Base-by-base conservation (phyloP, 2,113 vertebrate species). In the Prionailurus bengalensis region DNA sequence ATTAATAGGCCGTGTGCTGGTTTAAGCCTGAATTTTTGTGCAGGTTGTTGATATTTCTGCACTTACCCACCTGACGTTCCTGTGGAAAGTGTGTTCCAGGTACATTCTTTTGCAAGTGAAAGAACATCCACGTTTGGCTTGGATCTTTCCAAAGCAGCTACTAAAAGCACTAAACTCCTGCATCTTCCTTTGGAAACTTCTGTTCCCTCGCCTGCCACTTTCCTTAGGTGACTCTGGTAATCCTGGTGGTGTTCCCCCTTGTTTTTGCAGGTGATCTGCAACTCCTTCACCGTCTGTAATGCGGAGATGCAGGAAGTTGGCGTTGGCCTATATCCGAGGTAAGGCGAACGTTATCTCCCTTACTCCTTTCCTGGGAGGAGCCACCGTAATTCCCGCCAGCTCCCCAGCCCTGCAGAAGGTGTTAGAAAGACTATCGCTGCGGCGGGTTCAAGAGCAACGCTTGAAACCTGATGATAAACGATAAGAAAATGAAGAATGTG, bases 281-380 rank as follows among this genome's bases (percentile, higher is more conserved):
- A 99, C 98, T 99, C 99, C 98, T 99, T 99, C 98, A 99, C 99
- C 98, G 99, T 99, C 98, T 99, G 99, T 98, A 99, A 99, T n/a
- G 99, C 99, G 31, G 99, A 99, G 98, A 99, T 99, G 98, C 99
- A 99, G 98, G 99, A 99, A 98, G 98, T 99, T 96, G 99, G 99
- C 97, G 99, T 99, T 96, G 99, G 99, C 94, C 99, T 99, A 1
- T 99, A 99, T 98, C 99, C 99, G 96, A 99, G 99, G 99, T 99
- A 99, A 78, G 97, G 92, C 83, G 94, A 95, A 98, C 78, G 91
- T 95, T 97, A 61, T 95, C 98, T 98, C 97, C 98, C 98, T 98
- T 94, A 98, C 79, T 96, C 97, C 98, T 98, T 98, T 94, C 98
- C 79, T 97, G 55, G 55, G 89, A 98, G 97, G 97, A 91, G 83